Evolutionary conservation across 2,113 vertebrate genomes (phyloP), one percentile per base, ranked within the genome.

Genomic region (Caranx ignobilis): DNA sequence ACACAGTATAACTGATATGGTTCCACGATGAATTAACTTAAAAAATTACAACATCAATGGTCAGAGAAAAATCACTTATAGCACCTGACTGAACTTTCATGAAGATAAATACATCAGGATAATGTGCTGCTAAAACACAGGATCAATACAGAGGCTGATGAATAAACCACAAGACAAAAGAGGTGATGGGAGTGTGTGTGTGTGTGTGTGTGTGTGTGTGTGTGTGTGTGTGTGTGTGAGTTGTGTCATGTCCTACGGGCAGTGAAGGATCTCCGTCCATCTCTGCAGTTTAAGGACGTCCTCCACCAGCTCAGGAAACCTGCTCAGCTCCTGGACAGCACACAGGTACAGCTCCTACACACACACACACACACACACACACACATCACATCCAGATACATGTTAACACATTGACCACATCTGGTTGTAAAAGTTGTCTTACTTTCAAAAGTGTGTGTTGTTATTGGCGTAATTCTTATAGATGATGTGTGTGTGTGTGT

Each of bases 271-370:
- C 87, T 96, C 95, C 0, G 92, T 93, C 94, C 94, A 95, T 55
- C 96, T 95, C 93, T 98, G 97, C 70, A 98, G 94, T 78, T 97
- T 96, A 35, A 98, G 93, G 54, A 98, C 96, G 60, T 97, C 96
- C 1, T 97, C 97, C 76, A 97, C 96, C 84, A 97, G 95, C 87
- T 97, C 97, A 0, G 95, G 97, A 78, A 95, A 96, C 26, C 94
- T 95, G 45, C 92, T 96, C 26, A 97, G 84, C 77, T 98, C 96
- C 92, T 97, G 96, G 79, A 97, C 96, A 6, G 98, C 97, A 67
- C 96, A 94, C 90, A 97, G 80, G 85, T 97, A 98, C 71, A 98
- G 94, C 70, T 98, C 97, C 97, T 95, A 52, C 26, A 86, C 62
- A 68, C 35, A 73, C 82, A 83, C 62, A 76, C 60, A 45, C 59